A percentile compares a stretch with the other conserved stretches of the same genome.
Evolutionary conservation across 2,888 invertebrate genomes (phyloP).

Genomic region (Cheiracanthium punctorium): DNA sequence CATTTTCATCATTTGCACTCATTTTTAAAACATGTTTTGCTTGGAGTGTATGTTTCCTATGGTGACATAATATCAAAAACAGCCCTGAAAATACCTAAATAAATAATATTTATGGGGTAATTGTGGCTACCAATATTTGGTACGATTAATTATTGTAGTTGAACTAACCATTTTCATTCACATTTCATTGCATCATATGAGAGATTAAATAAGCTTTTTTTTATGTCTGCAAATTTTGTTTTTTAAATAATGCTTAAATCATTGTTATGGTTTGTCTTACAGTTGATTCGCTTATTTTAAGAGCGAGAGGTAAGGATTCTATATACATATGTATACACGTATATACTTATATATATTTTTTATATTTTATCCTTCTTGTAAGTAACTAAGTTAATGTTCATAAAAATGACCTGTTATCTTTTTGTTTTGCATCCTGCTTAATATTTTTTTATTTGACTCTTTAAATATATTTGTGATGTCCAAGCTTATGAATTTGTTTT

Average conservation of each 20-base stretch:
- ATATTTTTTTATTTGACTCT: background rate
- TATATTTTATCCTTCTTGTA: constrained; percentile 29
- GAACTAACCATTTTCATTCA: background rate
- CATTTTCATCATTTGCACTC: too few species aligned
- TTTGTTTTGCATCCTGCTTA: constrained; percentile 15
- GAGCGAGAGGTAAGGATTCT: constrained; percentile 22
- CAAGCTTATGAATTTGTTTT: constrained; percentile 18
- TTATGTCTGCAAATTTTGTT: background rate
- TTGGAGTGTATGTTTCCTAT: too few species aligned
- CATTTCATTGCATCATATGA: background rate
- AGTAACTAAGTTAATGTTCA: constrained; percentile 14
- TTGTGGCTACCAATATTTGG: too few species aligned
- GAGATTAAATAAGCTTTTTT: constrained; percentile 15
- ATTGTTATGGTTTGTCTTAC: constrained; percentile 8
- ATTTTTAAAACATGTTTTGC: too few species aligned
- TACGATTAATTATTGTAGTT: background rate
- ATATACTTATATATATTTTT: constrained; percentile 22
- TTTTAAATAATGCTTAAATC: background rate
- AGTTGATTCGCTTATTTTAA: background rate
- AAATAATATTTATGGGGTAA: too few species aligned
- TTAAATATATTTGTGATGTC: constrained; percentile 16
- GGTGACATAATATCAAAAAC: too few species aligned
- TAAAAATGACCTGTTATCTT: background rate
- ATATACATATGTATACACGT: constrained; percentile 20
- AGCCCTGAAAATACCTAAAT: too few species aligned